A percentile compares a stretch with the other conserved stretches of the same genome.
phyloP scores from a whole-genome alignment of 2,888 invertebrate species.

The Aricia artaxerxes region DNA sequence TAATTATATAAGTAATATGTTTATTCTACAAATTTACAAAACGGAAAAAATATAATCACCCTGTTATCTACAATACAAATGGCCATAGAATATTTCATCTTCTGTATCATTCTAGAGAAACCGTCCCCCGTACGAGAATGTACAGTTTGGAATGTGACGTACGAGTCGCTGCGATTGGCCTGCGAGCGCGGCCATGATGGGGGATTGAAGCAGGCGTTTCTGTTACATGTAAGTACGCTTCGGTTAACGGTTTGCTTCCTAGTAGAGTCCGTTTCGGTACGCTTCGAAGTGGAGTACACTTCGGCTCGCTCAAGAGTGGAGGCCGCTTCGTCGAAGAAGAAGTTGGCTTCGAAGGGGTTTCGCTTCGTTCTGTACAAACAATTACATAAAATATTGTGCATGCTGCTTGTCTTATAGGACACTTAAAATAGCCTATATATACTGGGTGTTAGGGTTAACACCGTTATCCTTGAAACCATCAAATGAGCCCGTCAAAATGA shows the following conservation, averaged over 20 bases:
- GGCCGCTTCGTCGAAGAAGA: constrained; percentile 40
- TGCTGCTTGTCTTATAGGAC: too few species aligned
- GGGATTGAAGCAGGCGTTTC: constrained; percentile 83
- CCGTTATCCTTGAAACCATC: too few species aligned
- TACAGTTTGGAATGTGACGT: constrained; percentile 84
- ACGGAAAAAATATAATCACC: too few species aligned
- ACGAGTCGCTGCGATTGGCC: constrained; percentile 82
- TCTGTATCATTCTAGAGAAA: constrained; percentile 69
- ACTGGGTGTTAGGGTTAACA: too few species aligned
- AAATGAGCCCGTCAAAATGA: too few species aligned
- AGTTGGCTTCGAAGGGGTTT: too few species aligned
- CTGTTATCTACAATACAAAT: not conserved
- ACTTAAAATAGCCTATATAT: too few species aligned
- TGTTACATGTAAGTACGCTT: constrained; percentile 77
- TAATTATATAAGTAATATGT: too few species aligned
- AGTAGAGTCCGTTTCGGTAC: not conserved
- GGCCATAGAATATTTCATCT: not conserved
- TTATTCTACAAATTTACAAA: too few species aligned
- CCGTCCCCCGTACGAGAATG: constrained; percentile 85
- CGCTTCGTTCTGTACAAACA: too few species aligned
- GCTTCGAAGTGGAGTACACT: not conserved
- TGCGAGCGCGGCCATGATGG: constrained; percentile 86
- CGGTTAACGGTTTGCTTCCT: rapidly evolving
- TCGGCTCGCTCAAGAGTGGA: constrained; percentile 35
- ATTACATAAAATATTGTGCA: too few species aligned